These are phyloP conservation scores for Buteo buteo DNA, from an alignment of 2,113 vertebrate genomes.

Conservation along the genomic window DNA sequence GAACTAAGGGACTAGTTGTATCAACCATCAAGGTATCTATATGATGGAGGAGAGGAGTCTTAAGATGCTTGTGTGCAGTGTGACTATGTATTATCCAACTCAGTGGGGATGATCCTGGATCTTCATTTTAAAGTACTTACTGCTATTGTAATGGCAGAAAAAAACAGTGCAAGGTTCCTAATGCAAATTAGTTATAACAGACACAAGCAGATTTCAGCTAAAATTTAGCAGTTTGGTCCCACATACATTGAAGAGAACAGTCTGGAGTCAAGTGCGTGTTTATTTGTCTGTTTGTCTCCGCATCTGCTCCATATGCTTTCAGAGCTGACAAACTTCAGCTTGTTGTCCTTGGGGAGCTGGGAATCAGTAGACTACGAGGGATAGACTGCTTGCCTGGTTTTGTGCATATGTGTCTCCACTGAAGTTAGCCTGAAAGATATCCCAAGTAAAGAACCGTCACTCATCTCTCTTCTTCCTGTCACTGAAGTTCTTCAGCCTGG, in stretches of 20 bases:
- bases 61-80: background rate
- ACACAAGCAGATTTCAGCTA: background rate
- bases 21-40: background rate
- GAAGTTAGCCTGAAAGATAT: background rate
- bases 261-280: background rate
- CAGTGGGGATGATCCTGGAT: accelerated
- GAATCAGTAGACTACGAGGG: background rate
- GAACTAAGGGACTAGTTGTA: background rate
- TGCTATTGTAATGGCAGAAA: background rate
- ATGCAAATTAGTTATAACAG: background rate
- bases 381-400: background rate
- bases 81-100: background rate
- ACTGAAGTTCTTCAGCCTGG: background rate
- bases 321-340: background rate
- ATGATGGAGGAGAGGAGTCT: background rate
- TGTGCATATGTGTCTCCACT: background rate
- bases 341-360: background rate
- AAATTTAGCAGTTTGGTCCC: background rate
- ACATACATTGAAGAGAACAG: background rate
- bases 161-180: background rate
- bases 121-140: background rate
- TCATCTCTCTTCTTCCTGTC: background rate
- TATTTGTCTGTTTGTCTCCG: background rate
- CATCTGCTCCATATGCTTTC: background rate
- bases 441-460: background rate